Percentiles rank a stretch among this genome's conserved stretches.
phyloP scores from a whole-genome alignment of 2,888 invertebrate species.

The Cephus rjabovi region DNA sequence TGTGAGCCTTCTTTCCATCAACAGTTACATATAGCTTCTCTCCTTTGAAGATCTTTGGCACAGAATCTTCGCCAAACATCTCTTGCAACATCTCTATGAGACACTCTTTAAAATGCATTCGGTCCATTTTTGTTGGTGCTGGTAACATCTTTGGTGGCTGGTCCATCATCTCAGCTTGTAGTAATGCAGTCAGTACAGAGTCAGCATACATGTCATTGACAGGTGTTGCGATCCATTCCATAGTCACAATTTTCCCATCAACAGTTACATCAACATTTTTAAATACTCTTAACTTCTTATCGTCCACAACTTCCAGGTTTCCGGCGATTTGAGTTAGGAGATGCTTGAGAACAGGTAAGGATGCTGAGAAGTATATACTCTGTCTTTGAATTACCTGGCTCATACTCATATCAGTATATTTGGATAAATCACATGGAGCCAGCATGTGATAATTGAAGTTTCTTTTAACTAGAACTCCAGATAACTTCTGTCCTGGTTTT shows the following conservation, averaged over 20 bases:
- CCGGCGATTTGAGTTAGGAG: slow-evolving; percentile 84
- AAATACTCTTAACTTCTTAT: slow-evolving; percentile 84
- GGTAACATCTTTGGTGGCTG: slow-evolving; percentile 73
- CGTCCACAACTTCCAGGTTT: slow-evolving; percentile 77
- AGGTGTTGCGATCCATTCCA: slow-evolving; percentile 96
- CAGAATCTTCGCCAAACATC: slow-evolving; percentile 95
- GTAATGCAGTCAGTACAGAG: slow-evolving; percentile 87
- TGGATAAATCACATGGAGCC: slow-evolving; percentile 90
- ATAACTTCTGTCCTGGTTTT: slow-evolving; percentile 80
- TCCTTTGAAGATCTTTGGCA: slow-evolving; percentile 93
- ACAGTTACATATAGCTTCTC: slow-evolving; percentile 88
- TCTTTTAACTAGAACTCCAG: slow-evolving; percentile 94
- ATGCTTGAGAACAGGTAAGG: slow-evolving; percentile 78
- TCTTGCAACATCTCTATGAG: slow-evolving; percentile 91
- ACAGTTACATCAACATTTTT: slow-evolving; percentile 84
- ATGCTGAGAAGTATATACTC: slow-evolving; percentile 88
- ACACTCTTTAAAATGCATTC: slow-evolving; percentile 93
- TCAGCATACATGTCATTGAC: slow-evolving; percentile 99
- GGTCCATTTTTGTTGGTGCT: slow-evolving; percentile 81
- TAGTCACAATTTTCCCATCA: slow-evolving; percentile 83
- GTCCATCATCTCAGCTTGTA: slow-evolving; percentile 83
- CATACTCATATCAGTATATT: slow-evolving; percentile 96
- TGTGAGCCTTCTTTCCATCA: slow-evolving; percentile 85
- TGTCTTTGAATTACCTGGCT: slow-evolving; percentile 93
- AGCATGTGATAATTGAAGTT: slow-evolving; percentile 98